A percentile compares a stretch with the other conserved stretches of the same genome.
Conservation (phyloP, 2,113 vertebrate species). For the Raja brachyura region DNA sequence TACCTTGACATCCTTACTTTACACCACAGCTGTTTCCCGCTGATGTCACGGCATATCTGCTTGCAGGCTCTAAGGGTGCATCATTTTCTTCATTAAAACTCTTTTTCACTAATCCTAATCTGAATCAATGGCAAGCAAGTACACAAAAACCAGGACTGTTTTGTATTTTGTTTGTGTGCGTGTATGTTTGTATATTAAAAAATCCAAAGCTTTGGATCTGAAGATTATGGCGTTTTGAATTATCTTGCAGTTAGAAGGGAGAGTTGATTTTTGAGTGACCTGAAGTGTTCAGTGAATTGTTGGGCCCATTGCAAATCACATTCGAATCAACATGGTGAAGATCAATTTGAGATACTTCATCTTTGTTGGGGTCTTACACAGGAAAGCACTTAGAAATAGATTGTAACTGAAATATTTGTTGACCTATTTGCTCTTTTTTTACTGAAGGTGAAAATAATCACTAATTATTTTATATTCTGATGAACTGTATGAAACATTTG, state of each 20-base stretch:
- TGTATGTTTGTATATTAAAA: neutral
- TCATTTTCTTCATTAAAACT: neutral
- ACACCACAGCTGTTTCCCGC: slow-evolving; percentile 7
- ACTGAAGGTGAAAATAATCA: neutral
- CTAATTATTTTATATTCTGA: neutral
- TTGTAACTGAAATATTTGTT: neutral
- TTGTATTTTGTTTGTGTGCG: neutral
- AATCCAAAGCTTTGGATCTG: slow-evolving; percentile 29
- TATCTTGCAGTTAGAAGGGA: neutral
- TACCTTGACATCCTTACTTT: slow-evolving; percentile 3
- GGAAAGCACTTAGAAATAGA: neutral
- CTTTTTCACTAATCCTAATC: neutral
- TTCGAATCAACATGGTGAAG: neutral
- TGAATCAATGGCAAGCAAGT: neutral
- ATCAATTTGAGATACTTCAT: neutral
- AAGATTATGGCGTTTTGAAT: neutral
- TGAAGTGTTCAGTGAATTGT: neutral
- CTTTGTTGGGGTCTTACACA: neutral
- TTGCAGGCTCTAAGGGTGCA: neutral
- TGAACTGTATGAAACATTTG: neutral
- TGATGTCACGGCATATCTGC: neutral
- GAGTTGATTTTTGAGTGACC: neutral
- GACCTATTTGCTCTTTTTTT: neutral
- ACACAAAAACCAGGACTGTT: neutral
- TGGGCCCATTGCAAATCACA: neutral